Percentiles rank a stretch among this genome's conserved stretches.
Evolutionary conservation across 2,888 invertebrate genomes (phyloP).

Genomic region (Penaeus monodon): DNA sequence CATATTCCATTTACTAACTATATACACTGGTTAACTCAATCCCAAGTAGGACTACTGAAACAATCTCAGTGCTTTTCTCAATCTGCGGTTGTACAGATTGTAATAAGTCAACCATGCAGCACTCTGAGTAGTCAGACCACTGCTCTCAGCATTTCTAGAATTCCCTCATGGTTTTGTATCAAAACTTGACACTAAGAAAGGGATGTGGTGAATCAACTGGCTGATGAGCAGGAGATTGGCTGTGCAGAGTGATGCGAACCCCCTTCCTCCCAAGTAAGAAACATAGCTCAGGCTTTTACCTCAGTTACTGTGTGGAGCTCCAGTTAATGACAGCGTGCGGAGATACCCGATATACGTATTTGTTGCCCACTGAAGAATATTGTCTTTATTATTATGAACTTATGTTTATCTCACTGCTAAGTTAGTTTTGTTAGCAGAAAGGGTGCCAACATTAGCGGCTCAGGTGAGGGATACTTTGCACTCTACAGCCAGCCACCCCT

Average conservation of each 20-base stretch:
- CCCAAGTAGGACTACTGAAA: constrained; percentile 53
- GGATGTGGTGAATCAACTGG: constrained; percentile 33
- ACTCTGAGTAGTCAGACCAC: constrained; percentile 56
- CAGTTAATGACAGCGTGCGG: constrained; percentile 56
- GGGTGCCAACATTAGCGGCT: constrained; percentile 61
- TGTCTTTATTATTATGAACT: constrained; percentile 49
- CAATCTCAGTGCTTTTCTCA: constrained; percentile 61
- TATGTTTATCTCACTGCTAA: constrained; percentile 53
- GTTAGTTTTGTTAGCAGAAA: constrained; percentile 61
- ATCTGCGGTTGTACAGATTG: constrained; percentile 55
- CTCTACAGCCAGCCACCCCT: constrained; percentile 33
- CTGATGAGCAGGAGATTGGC: constrained; percentile 52
- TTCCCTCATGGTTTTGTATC: constrained; percentile 50
- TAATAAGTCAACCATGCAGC: constrained; percentile 53
- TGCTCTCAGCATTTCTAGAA: constrained; percentile 39
- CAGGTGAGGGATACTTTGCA: constrained; percentile 56
- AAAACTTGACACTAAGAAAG: constrained; percentile 38
- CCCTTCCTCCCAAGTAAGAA: constrained; percentile 62
- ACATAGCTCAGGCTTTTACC: constrained; percentile 63
- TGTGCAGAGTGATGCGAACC: constrained; percentile 59
- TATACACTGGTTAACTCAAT: constrained; percentile 61
- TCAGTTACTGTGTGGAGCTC: constrained; percentile 62
- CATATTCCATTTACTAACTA: constrained; percentile 63
- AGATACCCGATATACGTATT: constrained; percentile 62
- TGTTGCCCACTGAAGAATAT: constrained; percentile 59